Evolutionary conservation across 2,113 vertebrate species (phyloP), one percentile per base, ranked within the genome.

Genomic region (Cyanocitta stelleri): DNA sequence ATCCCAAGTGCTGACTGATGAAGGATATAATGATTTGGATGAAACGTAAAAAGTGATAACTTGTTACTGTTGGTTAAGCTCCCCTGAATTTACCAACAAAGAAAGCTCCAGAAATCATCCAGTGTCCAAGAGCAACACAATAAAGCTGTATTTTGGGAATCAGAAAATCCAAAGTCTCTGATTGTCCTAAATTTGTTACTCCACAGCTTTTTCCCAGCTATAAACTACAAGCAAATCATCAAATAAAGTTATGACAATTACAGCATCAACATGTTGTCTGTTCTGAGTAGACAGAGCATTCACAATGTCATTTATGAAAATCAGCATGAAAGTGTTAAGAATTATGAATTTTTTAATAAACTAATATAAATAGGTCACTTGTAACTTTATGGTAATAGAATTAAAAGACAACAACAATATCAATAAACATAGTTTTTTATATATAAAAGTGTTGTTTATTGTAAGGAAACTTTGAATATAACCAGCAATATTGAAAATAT

Each of bases 381-480:
- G 32, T 68, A 93, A 74, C 23, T 83, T 85, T 24, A 61, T 58
- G 73, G 39, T 43, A 93, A 89, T 68, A 44, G 27, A 83, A 80
- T 94, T 66, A 85, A 89, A 93, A 62, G 62, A 91, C 44, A 93
- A 82, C 5, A 87, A 58, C 9, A 89, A 37, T 71, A 87, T 64
- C 78, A 89, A 91, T 91, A 93, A 94, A 26, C 55, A 43, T 41
- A 49, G 44, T 41, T 49, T n/a, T 72, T 86, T 92, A 62, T 74
- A 89, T 98, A 99, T 95, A 99, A 99, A 99, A 99, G 97, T 97
- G 98, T 98, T 96, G 90, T 99, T 99, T 99, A 99, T 99, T 99
- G 97, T 98, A 98, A 99, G 98, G 98, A 99, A 98, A 99, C 98
- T 98, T 99, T 98, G 98, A 98, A 98, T 98, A 98, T 98, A 98